Conservation (phyloP, 1,140 invertebrate genomes). For the Mizuhopecten yessoensis region DNA sequence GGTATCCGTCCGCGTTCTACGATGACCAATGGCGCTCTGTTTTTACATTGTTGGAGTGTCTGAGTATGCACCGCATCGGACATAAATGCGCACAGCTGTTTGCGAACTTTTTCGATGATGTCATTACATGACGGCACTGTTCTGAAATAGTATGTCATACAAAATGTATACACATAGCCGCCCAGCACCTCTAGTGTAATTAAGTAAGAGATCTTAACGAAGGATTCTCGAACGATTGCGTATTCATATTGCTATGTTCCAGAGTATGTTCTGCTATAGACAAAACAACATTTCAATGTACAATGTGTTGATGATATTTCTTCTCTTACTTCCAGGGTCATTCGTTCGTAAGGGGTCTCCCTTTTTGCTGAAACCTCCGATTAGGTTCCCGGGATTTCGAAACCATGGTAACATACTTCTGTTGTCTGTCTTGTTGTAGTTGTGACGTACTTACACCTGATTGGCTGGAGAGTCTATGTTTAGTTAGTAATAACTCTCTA, state of each 20-base stretch:
- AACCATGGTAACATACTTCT: not conserved
- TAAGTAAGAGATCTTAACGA: not conserved
- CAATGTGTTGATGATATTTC: not conserved
- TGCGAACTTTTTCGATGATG: not conserved
- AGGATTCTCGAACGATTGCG: not conserved
- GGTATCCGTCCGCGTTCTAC: not conserved
- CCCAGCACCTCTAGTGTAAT: not conserved
- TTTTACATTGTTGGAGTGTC: not conserved
- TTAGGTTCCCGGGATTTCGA: not conserved
- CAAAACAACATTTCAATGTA: not conserved
- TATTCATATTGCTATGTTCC: not conserved
- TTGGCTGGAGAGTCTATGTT: not conserved
- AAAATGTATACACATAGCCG: not conserved
- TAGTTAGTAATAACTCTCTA: not conserved
- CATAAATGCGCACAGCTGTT: not conserved
- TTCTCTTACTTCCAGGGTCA: constrained; percentile 2
- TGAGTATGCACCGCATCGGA: not conserved
- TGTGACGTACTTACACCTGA: not conserved
- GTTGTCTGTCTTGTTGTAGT: not conserved
- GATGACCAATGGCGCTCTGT: not conserved
- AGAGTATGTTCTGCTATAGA: not conserved
- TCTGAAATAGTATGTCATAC: not conserved
- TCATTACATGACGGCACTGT: not conserved
- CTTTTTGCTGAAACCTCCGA: not conserved
- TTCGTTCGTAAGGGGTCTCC: constrained; percentile 20